Percentiles rank a stretch among this genome's conserved stretches.
phyloP scores from a whole-genome alignment of 2,888 invertebrate species.

The Altica lythri region DNA sequence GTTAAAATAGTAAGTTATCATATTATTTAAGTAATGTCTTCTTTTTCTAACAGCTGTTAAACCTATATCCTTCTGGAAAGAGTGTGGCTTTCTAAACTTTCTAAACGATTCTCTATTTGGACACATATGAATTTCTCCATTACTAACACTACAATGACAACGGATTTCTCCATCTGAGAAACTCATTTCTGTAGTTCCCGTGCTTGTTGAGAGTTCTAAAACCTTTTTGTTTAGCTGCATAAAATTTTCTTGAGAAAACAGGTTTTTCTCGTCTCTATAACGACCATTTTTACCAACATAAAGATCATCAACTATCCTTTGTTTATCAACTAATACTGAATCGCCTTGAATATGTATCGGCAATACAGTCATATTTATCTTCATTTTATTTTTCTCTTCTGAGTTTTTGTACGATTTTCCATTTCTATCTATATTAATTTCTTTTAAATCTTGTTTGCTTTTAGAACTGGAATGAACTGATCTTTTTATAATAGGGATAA shows the following conservation, averaged over 20 bases:
- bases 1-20: constrained; percentile 48
- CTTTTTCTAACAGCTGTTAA: constrained; percentile 26
- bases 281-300: constrained; percentile 26
- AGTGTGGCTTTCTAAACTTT: background rate
- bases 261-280: constrained; percentile 38
- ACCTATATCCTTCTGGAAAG: constrained; percentile 3
- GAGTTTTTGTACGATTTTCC: background rate
- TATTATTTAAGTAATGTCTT: constrained; percentile 47
- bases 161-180: constrained; percentile 47
- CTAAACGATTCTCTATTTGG: constrained; percentile 5
- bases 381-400: too few relatives aligned
- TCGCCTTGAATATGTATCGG: constrained; percentile 4
- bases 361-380: background rate
- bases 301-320: background rate
- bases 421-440: background rate
- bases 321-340: background rate
- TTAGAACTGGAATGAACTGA: background rate
- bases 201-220: constrained; percentile 29
- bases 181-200: constrained; percentile 26
- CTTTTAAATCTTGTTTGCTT: background rate
- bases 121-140: constrained; percentile 49
- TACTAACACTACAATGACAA: constrained; percentile 43
- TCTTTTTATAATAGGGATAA: background rate
- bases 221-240: constrained; percentile 14
- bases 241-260: too few relatives aligned